Conservation (phyloP, 2,888 invertebrate genomes). For the Brachyopa scutellaris region DNA sequence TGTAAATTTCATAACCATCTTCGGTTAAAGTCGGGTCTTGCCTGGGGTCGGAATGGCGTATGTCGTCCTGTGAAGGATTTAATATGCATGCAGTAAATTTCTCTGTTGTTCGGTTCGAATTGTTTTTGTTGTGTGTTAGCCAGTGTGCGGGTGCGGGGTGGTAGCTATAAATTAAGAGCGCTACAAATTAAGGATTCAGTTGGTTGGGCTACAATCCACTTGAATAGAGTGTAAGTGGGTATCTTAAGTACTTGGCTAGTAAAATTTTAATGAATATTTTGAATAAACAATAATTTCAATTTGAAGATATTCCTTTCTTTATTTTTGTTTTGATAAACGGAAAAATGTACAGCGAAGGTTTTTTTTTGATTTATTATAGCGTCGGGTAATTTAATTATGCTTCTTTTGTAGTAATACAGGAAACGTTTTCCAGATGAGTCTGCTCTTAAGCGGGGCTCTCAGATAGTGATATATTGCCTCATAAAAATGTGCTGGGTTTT, state of each 20-base stretch:
- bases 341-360: neutral
- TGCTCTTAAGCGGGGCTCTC: neutral
- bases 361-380: neutral
- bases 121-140: neutral
- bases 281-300: conserved; percentile 32
- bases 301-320: neutral
- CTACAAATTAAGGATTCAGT: conserved; percentile 52
- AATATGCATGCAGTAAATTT: conserved; percentile 3
- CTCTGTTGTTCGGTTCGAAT: too few relatives aligned
- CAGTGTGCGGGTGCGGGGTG: neutral
- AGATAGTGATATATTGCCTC: neutral
- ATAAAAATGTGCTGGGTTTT: too few relatives aligned
- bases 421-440: conserved; percentile 7
- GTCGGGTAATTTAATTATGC: conserved; percentile 2
- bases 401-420: neutral
- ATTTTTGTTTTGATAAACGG: neutral
- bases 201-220: conserved; percentile 32
- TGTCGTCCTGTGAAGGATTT: neutral
- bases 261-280: conserved; percentile 33
- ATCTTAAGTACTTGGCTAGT: conserved; percentile 13
- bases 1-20: conserved; percentile 59
- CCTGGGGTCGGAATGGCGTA: conserved; percentile 1
- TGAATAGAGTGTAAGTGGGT: conserved; percentile 29
- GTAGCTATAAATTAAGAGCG: conserved; percentile 42
- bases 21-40: conserved; percentile 20